phyloP scores from a whole-genome alignment of 2,797 vertebrate species.

The Cirrhinus molitorella region DNA sequence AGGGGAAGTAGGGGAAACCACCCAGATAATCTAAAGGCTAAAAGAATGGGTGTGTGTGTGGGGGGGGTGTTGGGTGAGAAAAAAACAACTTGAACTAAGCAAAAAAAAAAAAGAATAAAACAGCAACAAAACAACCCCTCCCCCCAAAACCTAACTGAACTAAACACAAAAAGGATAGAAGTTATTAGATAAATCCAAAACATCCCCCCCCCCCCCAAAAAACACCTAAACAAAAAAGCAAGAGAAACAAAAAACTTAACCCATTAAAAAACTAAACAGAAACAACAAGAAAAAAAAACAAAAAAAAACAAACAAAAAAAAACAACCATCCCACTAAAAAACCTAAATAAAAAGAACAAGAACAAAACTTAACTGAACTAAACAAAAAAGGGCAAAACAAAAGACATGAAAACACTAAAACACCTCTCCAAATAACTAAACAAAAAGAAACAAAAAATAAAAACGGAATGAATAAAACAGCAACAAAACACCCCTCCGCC shows the following conservation, averaged over 20 bases:
- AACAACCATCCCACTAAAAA: too few relatives aligned
- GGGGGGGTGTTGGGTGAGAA: too few relatives aligned
- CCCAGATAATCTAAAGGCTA: neutral
- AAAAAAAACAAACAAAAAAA: fast-evolving
- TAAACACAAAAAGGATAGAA: too few relatives aligned
- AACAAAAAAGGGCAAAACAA: neutral
- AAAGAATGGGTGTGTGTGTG: too few relatives aligned
- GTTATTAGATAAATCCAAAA: too few relatives aligned
- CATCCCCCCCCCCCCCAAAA: too few relatives aligned
- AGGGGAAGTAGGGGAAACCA: too few relatives aligned
- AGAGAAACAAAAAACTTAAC: neutral
- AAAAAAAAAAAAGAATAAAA: neutral
- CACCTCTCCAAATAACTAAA: too few relatives aligned
- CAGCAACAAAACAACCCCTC: neutral
- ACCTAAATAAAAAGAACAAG: too few relatives aligned
- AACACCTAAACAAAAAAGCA: neutral
- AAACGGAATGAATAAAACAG: neutral
- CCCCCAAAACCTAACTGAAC: neutral
- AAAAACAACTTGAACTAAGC: neutral
- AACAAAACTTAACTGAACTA: neutral
- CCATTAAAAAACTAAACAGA: neutral
- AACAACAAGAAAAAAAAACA: too few relatives aligned
- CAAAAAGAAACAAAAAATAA: neutral
- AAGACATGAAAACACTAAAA: neutral
- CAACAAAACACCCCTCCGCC: neutral